Percentiles rank a stretch among this genome's conserved stretches.
These are phyloP conservation scores for Drepana falcataria DNA, from an alignment of 2,888 invertebrate species.

Conservation along the genomic window DNA sequence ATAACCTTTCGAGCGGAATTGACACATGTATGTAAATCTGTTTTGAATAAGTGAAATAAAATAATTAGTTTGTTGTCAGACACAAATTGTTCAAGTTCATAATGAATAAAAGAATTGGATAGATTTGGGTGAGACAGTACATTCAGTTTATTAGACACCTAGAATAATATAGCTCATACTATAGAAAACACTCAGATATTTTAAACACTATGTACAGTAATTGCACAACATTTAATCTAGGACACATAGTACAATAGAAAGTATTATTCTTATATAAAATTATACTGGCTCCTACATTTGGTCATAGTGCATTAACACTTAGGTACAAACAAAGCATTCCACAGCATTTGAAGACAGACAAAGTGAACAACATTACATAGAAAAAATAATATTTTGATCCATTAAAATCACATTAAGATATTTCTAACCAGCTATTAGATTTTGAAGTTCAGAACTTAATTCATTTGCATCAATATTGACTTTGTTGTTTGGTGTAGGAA, in stretches of 20 bases:
- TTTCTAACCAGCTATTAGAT: conserved; percentile 62
- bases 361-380: conserved; percentile 9
- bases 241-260: neutral
- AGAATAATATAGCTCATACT: neutral
- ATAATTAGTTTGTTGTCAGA: too few species aligned
- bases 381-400: conserved; percentile 13
- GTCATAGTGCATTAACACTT: conserved; percentile 1
- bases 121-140: too few species aligned
- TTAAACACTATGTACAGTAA: conserved; percentile 24
- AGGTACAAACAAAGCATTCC: conserved; percentile 13
- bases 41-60: too few species aligned
- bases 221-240: conserved; percentile 6
- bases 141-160: conserved; percentile 5
- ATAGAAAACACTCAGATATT: conserved; percentile 16
- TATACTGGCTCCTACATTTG: conserved; percentile 2
- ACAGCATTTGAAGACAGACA: conserved; percentile 15
- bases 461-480: conserved; percentile 63
- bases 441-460: conserved; percentile 72
- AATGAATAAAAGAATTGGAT: too few species aligned
- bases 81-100: too few species aligned
- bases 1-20: too few species aligned
- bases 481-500: conserved; percentile 37
- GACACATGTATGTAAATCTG: too few species aligned
- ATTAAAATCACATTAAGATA: conserved; percentile 9
- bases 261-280: conserved; percentile 2